Conservation (phyloP, 2,797 vertebrate species). For the Eulemur rubriventer region DNA sequence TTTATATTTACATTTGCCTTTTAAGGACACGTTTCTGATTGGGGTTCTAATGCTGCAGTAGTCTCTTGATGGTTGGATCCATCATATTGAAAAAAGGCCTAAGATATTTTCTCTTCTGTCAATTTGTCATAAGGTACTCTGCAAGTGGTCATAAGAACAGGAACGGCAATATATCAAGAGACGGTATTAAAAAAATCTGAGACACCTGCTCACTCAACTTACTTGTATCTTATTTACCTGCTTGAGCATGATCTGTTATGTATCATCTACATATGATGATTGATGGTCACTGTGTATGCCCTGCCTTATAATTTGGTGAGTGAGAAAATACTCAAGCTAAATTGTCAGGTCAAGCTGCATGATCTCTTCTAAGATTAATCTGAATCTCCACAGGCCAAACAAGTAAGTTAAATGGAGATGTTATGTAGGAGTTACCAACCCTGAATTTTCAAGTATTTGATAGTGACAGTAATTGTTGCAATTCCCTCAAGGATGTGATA, state of each 20-base stretch:
- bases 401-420: not conserved
- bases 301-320: not conserved
- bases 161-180: not conserved
- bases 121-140: not conserved
- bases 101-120: not conserved
- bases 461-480: not conserved
- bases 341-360: not conserved
- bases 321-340: not conserved
- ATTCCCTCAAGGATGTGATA: not conserved
- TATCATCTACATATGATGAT: not conserved
- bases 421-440: not conserved
- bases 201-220: not conserved
- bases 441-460: not conserved
- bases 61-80: not conserved
- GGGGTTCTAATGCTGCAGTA: not conserved
- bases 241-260: not conserved
- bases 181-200: not conserved
- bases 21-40: not conserved
- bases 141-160: not conserved
- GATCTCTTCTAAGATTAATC: not conserved
- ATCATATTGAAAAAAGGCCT: not conserved
- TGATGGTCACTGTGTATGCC: not conserved
- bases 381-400: not conserved
- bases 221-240: not conserved
- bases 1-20: not conserved